Base-by-base conservation (phyloP, 2,113 vertebrate species). In the Perca schrenkii region DNA sequence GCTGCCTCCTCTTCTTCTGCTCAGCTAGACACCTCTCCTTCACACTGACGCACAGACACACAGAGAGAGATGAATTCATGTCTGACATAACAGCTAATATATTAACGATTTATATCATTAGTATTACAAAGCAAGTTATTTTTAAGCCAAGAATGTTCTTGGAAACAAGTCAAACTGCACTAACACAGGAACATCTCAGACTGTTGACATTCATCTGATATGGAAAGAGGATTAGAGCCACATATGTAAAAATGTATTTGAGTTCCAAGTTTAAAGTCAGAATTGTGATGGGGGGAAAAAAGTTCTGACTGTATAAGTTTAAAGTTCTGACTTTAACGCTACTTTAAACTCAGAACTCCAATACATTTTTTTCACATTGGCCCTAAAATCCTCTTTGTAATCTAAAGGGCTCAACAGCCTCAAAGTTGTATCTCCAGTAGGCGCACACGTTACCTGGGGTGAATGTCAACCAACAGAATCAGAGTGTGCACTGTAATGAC, bases 401-500 rank as follows among this genome's bases (percentile, higher is more conserved):
- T 6, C 3, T 77, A 0, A 47, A 16, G 19, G 21, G 2, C 54
- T 25, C 16, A 34, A 34, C 8, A 10, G 10, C 7, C 4, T 67
- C 28, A 31, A 40, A 22, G 60, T 28, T 50, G 50, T 1, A 4
- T 10, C 28, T 69, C 49, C 54, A 54, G 3, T 11, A 1, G 10
- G 40, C 40, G 40, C 2, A 43, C 25, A 19, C 25, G 43, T 40
- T 91, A 95, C 96, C 96, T 96, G 88, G 96, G 96, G 66, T 96
- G 96, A 61, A 97, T 95, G 79, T 96, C 96, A 19, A 96, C 95
- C 66, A 97, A 89, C 88, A 96, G 93, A 64, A 96, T 93, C 60
- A 96, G 92, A 6, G 94, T 96, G 89, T 96, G 96, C 93, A 95
- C 94, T 7, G 96, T 95, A 49, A 96, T 95, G 2, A 96, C 86